Base-by-base conservation (phyloP, 2,797 vertebrate genomes). In the Bucorvus abyssinicus region DNA sequence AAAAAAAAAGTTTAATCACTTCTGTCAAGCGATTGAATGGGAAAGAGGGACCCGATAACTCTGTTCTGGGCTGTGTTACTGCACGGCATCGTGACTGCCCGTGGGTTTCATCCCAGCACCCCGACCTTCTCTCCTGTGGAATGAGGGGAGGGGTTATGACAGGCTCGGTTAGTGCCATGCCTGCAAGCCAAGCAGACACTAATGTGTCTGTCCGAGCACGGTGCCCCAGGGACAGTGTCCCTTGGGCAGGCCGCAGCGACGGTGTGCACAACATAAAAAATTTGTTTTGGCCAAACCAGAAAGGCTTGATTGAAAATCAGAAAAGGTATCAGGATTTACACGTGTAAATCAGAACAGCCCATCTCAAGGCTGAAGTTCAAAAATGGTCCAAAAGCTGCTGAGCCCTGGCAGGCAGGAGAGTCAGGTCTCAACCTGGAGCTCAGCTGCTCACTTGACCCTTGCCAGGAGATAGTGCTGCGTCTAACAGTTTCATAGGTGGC, bases 1-100 rank as follows among this genome's bases (percentile, higher is more conserved):
- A 44, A 90, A 80, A 4, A 2, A 0, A 14, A 7, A 2, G 15
- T 57, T 78, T 64, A n/a, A n/a, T 42, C 0, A 2, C 6, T 42
- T 26, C 30, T 74, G 20, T 9, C 1, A 12, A 20, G 27, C 9
- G 29, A 8, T 0, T 23, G 60, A 24, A 18, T 21, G 30, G 50
- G 57, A 7, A 74, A 86, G 29, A 45, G 9, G 7, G 69, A 44
- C 12, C 0, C 36, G 56, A 1, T 34, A 4, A 9, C 32, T 24
- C 44, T 57, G 57, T 2, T 61, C 44, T 73, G 47, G 50, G 17
- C 40, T 14, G n/a, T 15, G 68, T 2, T 57, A 50, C 70, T 71
- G 57, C 45, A 3, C 38, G 47, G 45, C 10, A 10, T 5, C 14
- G 6, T 49, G 26, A 12, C 26, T 60, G 60, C 26, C 23, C 0